phyloP scores from a whole-genome alignment of 2,113 vertebrate species.

The Glaucomys volans region DNA sequence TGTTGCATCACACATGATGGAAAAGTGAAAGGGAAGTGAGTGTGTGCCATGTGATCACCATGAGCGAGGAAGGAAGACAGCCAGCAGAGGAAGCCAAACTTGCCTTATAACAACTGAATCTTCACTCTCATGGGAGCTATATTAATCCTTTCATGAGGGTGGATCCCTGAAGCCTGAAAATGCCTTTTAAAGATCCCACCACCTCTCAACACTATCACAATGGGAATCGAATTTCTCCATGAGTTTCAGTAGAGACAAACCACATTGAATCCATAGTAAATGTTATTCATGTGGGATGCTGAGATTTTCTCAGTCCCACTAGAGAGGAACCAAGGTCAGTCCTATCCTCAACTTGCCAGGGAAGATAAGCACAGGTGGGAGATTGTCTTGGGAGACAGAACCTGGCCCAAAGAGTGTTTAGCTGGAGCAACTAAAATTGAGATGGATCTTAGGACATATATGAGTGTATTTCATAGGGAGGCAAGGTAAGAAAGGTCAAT shows the following conservation, averaged over 20 bases:
- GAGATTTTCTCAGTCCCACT: neutral
- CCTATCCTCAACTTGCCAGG: neutral
- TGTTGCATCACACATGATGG: neutral
- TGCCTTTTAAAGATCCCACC: neutral
- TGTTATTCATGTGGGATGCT: neutral
- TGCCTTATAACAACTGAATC: neutral
- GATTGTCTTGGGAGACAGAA: neutral
- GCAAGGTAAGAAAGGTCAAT: neutral
- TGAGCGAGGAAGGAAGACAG: neutral
- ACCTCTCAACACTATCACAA: neutral
- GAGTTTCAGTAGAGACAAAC: neutral
- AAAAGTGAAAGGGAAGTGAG: neutral
- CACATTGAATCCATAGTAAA: neutral
- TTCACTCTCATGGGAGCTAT: neutral
- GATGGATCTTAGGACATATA: neutral
- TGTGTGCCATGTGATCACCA: neutral
- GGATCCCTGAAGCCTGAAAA: neutral
- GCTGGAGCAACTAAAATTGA: constrained; percentile 12
- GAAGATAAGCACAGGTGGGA: neutral
- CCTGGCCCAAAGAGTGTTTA: neutral
- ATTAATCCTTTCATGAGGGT: neutral
- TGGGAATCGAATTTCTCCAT: neutral
- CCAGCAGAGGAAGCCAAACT: neutral
- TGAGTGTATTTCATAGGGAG: neutral
- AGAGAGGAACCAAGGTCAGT: neutral